phyloP scores from a whole-genome alignment of 1,140 invertebrate genomes.

The Ephestia elutella region DNA sequence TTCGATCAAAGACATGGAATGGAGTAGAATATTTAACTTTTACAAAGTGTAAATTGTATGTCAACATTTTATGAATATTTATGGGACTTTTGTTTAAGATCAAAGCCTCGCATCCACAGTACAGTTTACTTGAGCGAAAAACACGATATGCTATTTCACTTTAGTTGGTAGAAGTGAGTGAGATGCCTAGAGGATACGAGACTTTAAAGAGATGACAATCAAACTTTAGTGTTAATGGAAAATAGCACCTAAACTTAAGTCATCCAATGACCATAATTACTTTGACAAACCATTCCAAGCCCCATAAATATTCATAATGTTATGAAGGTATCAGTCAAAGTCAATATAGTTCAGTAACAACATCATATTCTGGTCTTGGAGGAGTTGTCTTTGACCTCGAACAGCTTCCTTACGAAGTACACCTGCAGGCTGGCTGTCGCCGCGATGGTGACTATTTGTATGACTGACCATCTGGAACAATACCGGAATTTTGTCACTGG shows the following conservation, averaged over 20 bases:
- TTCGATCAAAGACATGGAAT: neutral
- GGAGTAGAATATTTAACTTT: neutral
- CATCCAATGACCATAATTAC: too few species aligned
- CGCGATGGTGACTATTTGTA: constrained; percentile 88
- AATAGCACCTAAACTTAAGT: too few species aligned
- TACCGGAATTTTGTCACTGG: too few species aligned
- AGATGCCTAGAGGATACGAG: neutral
- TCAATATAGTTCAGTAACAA: neutral
- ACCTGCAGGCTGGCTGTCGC: constrained; percentile 86
- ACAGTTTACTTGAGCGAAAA: too few species aligned
- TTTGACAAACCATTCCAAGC: too few species aligned
- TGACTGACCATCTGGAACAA: constrained; percentile 82
- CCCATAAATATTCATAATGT: constrained; percentile 7
- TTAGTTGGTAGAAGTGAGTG: neutral
- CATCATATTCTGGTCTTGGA: constrained; percentile 76
- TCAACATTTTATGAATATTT: too few species aligned
- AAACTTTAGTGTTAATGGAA: neutral
- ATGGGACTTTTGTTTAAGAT: neutral
- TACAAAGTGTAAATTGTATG: neutral
- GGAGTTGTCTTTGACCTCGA: constrained; percentile 83
- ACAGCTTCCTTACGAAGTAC: constrained; percentile 91
- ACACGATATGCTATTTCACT: too few species aligned
- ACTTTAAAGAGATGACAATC: neutral
- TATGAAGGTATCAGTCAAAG: constrained; percentile 25
- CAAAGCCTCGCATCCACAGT: too few species aligned